phyloP scores from a whole-genome alignment of 2,113 vertebrate species.

The Synchiropus splendidus region DNA sequence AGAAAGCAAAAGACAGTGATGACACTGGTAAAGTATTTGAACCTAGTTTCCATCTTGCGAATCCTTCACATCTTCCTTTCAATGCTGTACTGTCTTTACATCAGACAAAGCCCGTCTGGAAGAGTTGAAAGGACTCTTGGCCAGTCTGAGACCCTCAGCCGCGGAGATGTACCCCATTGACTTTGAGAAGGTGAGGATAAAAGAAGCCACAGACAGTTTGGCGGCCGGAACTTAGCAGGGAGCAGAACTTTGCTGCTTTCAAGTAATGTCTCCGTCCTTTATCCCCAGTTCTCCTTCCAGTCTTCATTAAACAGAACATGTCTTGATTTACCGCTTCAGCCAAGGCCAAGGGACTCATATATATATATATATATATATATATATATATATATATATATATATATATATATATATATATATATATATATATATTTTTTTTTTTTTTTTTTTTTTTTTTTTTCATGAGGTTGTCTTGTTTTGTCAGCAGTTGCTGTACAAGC shows the following conservation, averaged over 20 bases:
- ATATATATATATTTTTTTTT: no score
- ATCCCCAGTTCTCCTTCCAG: conserved; percentile 22
- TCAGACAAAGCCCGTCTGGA: conserved; percentile 48
- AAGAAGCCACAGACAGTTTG: conserved; percentile 42
- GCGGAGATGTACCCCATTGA: conserved; percentile 66
- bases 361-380: no score
- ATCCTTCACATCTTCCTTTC: not conserved
- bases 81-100: no score
- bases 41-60: not conserved
- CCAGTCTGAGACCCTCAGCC: conserved; percentile 4
- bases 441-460: no score
- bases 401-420: no score
- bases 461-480: no score
- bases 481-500: no score
- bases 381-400: no score
- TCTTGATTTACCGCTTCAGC: no score
- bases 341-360: no score
- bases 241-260: conserved; percentile 24
- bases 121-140: conserved; percentile 39
- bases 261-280: conserved; percentile 13
- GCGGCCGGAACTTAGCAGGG: conserved; percentile 43
- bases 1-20: conserved; percentile 16
- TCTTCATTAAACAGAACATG: conserved; percentile 23
- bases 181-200: conserved; percentile 78
- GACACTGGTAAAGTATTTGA: conserved; percentile 42